Conservation (phyloP, 1,140 invertebrate species). For the Psix sp. region DNA sequence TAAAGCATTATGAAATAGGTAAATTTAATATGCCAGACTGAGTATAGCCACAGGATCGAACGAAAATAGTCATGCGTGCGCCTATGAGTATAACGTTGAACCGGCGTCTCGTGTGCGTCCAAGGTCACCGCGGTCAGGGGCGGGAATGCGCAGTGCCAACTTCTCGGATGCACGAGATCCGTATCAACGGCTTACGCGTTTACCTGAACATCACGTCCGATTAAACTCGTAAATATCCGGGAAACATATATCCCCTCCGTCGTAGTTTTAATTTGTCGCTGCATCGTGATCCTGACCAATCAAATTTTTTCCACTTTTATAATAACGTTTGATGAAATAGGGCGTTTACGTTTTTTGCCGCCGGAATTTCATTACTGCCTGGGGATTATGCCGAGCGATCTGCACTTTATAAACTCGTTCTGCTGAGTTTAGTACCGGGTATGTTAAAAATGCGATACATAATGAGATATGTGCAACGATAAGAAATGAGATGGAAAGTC, state of each 20-base stretch:
- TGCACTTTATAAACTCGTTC: slow-evolving; percentile 56
- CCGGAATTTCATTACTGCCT: slow-evolving; percentile 41
- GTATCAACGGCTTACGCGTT: slow-evolving; percentile 30
- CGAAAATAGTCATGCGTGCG: too few species aligned
- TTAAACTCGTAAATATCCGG: slow-evolving; percentile 46
- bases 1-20: too few species aligned
- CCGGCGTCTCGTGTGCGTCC: slow-evolving; percentile 23
- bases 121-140: slow-evolving; percentile 61
- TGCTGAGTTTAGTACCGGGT: slow-evolving; percentile 39
- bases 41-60: too few species aligned
- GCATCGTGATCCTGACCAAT: slow-evolving; percentile 4
- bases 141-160: slow-evolving; percentile 51
- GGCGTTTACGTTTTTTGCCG: slow-evolving; percentile 39
- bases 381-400: slow-evolving; percentile 11
- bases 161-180: slow-evolving; percentile 52
- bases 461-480: slow-evolving; percentile 54
- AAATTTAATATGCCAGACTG: too few species aligned
- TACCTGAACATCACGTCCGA: slow-evolving; percentile 44
- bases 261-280: slow-evolving; percentile 1
- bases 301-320: slow-evolving; percentile 43
- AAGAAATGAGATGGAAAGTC: slow-evolving; percentile 55
- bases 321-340: slow-evolving; percentile 46
- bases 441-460: slow-evolving; percentile 48
- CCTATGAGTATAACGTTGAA: slow-evolving; percentile 2
- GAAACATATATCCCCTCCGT: slow-evolving; percentile 12